Evolutionary conservation across 35 echinoderm and acorn worm species (phyloP).

Genomic region (Patiria miniata): DNA sequence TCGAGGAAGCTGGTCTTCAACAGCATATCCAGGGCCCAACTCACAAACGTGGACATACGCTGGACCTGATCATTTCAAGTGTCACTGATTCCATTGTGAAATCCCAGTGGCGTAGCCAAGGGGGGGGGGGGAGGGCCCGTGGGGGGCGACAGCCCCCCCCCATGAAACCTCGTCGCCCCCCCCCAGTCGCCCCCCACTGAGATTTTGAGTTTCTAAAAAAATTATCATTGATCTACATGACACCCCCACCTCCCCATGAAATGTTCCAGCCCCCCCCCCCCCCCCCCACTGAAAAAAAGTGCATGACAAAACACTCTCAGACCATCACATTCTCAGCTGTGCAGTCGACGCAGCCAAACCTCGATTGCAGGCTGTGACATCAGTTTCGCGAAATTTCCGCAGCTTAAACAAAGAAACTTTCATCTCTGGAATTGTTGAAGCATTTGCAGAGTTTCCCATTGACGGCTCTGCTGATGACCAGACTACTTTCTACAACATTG

Average conservation of each 20-base stretch:
- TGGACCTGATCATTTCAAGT: constrained; percentile 41
- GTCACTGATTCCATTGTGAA: constrained; percentile 2
- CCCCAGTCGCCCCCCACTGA: too few relatives aligned
- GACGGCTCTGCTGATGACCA: not conserved
- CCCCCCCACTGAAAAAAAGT: too few relatives aligned
- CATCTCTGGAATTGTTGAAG: not conserved
- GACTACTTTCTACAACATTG: not conserved
- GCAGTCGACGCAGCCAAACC: not conserved
- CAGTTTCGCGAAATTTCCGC: constrained; percentile 17
- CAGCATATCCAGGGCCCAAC: constrained; percentile 52
- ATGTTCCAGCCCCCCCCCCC: too few relatives aligned
- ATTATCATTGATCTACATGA: too few relatives aligned
- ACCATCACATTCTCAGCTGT: constrained; percentile 26
- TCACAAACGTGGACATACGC: constrained; percentile 37
- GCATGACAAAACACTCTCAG: not conserved
- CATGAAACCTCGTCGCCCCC: too few relatives aligned
- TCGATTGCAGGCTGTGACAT: not conserved
- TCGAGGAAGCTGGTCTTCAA: constrained; percentile 3
- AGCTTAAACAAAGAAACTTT: not conserved
- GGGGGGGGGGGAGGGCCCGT: too few relatives aligned
- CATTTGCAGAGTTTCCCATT: not conserved
- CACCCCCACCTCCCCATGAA: too few relatives aligned
- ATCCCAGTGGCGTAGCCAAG: not conserved
- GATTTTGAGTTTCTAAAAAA: too few relatives aligned
- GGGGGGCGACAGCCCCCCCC: too few relatives aligned